Percentiles rank a stretch among this genome's conserved stretches.
Evolutionary conservation across 2,797 vertebrate genomes (phyloP).

Genomic region (Chromis chromis): DNA sequence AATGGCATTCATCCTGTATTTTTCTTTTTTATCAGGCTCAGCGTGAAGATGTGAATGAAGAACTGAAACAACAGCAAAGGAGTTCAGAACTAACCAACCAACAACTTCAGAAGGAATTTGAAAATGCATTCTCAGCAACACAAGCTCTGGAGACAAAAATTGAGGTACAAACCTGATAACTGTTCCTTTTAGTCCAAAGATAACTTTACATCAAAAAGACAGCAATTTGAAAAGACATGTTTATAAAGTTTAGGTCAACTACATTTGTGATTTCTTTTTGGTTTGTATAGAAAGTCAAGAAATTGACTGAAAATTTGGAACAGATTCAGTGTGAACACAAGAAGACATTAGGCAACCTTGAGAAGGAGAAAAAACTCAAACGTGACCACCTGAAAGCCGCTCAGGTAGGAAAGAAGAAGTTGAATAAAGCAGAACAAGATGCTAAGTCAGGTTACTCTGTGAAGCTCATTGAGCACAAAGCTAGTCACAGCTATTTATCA

Average conservation of each 20-base stretch:
- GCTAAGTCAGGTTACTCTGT: slow-evolving; percentile 38
- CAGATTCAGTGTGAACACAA: slow-evolving; percentile 52
- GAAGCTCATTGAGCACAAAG: slow-evolving; percentile 32
- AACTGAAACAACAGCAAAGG: slow-evolving; percentile 53
- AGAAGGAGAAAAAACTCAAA: slow-evolving; percentile 58
- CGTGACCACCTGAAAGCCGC: slow-evolving; percentile 60
- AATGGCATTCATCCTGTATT: slow-evolving; percentile 15
- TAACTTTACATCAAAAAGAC: not conserved
- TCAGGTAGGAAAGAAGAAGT: slow-evolving; percentile 59
- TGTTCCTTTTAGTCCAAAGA: slow-evolving; percentile 29
- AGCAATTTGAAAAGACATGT: not conserved
- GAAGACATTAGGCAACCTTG: slow-evolving; percentile 31
- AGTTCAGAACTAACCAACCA: slow-evolving; percentile 52
- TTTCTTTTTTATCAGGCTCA: slow-evolving; percentile 58
- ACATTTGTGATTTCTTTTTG: slow-evolving; percentile 5
- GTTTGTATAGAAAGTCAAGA: slow-evolving; percentile 59
- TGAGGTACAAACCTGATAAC: slow-evolving; percentile 49
- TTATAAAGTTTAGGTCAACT: not conserved
- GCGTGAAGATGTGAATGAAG: slow-evolving; percentile 42
- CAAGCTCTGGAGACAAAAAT: slow-evolving; percentile 61
- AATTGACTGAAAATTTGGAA: slow-evolving; percentile 46
- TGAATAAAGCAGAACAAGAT: slow-evolving; percentile 27
- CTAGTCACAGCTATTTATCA: slow-evolving; percentile 30
- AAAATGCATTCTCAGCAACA: slow-evolving; percentile 54
- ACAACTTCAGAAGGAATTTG: slow-evolving; percentile 70